Evolutionary conservation across 1,140 invertebrate genomes (phyloP), one percentile per base, ranked within the genome.

Genomic region (Caenorhabditis tropicalis): DNA sequence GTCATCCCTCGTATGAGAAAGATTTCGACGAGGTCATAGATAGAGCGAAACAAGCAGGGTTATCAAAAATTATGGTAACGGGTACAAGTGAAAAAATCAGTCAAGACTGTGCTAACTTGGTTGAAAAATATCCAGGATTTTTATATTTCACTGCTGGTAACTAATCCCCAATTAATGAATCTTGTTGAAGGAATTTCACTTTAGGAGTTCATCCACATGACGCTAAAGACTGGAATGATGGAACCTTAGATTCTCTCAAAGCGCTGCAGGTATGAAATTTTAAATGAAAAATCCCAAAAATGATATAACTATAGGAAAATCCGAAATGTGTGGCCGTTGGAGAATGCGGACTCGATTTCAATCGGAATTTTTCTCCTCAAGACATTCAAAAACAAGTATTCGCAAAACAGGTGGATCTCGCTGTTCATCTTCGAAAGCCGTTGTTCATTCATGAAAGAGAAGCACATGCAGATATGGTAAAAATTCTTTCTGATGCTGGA

Each of bases 321-420:
- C 94, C 94, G 21, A 96, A 97, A 92, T 97, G 96, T 92, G 96
- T 98, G 46, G 96, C 96, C 1, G 94, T 98, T 29, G 96, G 96
- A 19, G 95, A 96, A 92, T 97, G 96, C 92, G 96, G 96, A 19
- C 93, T 98, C 82, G 96, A 98, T 92, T 98, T 96, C 91, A 96
- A 95, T 92, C 94, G 96, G 90, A 96, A 97, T 92, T 97, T 97
- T 92, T 96, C 96, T 10, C 95, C 96, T 86, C 95, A 95, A 10
- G 94, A 94, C 81, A 94, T 94, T 86, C 96, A 98, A 92, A 93
- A 94, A 86, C 93, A 94, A 87, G 96, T 96, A 29, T 97, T 98
- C 92, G 94, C 95, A 88, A 95, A 96, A 92, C 96, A 97, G 93
- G 93, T 96, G 85, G 94, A 95, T 90, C 92, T 98, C 85, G 96